Evolutionary conservation across 2,797 vertebrate genomes (phyloP).

Genomic region (Mus minutoides): DNA sequence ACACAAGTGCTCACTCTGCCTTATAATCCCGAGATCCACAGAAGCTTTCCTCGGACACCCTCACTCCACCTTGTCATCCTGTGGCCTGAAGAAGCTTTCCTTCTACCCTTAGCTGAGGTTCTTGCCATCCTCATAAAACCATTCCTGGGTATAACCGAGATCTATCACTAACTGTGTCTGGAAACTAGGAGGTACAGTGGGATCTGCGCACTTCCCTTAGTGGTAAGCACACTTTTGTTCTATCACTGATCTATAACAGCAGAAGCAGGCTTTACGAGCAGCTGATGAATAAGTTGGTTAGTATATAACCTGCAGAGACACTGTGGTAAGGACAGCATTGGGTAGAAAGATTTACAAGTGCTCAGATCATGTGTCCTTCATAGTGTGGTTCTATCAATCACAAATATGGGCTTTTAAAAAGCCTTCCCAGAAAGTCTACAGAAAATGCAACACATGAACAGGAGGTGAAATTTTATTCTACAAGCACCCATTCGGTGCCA

Average conservation of each 20-base stretch:
- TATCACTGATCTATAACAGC: not conserved
- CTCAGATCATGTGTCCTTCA: not conserved
- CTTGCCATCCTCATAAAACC: not conserved
- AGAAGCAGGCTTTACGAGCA: not conserved
- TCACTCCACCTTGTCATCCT: not conserved
- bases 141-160: not conserved
- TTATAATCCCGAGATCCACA: no score
- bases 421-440: not conserved
- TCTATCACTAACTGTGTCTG: not conserved
- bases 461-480: not conserved
- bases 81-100: not conserved
- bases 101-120: not conserved
- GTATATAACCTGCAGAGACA: not conserved
- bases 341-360: not conserved
- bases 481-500: not conserved
- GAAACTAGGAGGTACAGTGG: not conserved
- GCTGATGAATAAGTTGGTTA: not conserved
- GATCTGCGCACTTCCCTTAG: not conserved
- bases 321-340: not conserved
- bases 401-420: not conserved
- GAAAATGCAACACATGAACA: not conserved
- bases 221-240: not conserved
- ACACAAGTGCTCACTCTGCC: not conserved
- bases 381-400: not conserved
- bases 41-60: not conserved